phyloP scores from a whole-genome alignment of 2,797 vertebrate species.

The Austrolebias charrua region DNA sequence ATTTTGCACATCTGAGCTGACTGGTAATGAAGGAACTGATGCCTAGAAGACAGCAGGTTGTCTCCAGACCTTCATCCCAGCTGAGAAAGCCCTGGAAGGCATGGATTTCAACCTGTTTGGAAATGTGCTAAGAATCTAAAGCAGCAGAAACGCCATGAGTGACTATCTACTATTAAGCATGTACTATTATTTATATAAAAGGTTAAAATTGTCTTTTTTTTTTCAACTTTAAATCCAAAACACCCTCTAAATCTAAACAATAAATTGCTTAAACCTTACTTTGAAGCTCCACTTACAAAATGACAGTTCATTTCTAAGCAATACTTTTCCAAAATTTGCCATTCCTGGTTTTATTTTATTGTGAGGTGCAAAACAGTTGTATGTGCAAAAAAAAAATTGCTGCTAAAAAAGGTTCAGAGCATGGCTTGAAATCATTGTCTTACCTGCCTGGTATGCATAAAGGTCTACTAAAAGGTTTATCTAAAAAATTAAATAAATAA shows the following conservation, averaged over 20 bases:
- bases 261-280: constrained; percentile 2
- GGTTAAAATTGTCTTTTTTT: background rate
- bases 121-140: constrained; percentile 8
- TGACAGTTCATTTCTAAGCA: background rate
- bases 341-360: constrained; percentile 27
- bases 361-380: constrained; percentile 38
- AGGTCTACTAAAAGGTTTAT: constrained; percentile 32
- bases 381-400: constrained; percentile 24
- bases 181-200: background rate
- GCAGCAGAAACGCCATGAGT: background rate
- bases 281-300: constrained; percentile 11
- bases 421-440: constrained; percentile 7
- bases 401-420: constrained; percentile 29
- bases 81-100: constrained; percentile 4
- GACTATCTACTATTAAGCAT: background rate
- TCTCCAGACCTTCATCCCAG: constrained; percentile 15
- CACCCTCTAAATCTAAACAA: background rate
- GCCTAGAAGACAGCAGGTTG: constrained; percentile 40
- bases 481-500: constrained; percentile 44
- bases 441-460: constrained; percentile 44
- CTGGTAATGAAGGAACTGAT: constrained; percentile 28
- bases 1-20: constrained; percentile 33
- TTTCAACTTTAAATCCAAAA: background rate
- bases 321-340: constrained; percentile 8
- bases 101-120: constrained; percentile 7